Evolutionary conservation across 35 echinoderm and acorn worm species (phyloP).

Genomic region (Patiria miniata): DNA sequence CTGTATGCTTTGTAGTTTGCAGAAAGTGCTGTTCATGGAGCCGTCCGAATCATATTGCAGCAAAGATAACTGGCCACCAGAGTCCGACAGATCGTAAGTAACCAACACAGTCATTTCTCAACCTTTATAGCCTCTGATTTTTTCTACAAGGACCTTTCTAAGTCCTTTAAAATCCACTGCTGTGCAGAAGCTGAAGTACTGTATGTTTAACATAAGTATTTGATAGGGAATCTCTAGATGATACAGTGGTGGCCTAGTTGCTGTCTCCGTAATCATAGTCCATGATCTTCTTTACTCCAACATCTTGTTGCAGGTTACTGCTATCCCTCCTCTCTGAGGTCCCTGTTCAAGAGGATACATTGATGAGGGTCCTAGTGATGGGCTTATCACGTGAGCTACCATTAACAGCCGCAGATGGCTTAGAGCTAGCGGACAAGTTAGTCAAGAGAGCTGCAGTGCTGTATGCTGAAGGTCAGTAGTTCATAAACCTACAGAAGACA

Average conservation of each 20-base stretch:
- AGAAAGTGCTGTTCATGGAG: slow-evolving; percentile 84
- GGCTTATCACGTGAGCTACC: slow-evolving; percentile 68
- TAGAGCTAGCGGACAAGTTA: slow-evolving; percentile 87
- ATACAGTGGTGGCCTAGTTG: too few species aligned
- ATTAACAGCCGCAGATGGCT: slow-evolving; percentile 70
- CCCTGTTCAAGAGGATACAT: slow-evolving; percentile 89
- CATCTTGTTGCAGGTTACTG: slow-evolving; percentile 57
- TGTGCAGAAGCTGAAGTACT: too few species aligned
- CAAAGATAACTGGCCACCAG: slow-evolving; percentile 98
- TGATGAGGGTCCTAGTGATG: slow-evolving; percentile 90
- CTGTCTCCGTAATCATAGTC: too few species aligned
- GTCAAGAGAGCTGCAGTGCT: slow-evolving; percentile 78
- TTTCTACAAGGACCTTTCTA: too few species aligned
- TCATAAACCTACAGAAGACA: too few species aligned
- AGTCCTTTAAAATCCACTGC: too few species aligned
- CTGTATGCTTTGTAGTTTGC: slow-evolving; percentile 68
- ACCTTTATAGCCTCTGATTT: too few species aligned
- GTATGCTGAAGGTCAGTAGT: slow-evolving; percentile 64
- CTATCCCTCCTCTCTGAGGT: slow-evolving; percentile 84
- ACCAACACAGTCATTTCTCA: too few species aligned
- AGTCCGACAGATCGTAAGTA: slow-evolving; percentile 79
- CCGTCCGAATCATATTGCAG: slow-evolving; percentile 69
- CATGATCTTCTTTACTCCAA: background rate
- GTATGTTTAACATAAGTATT: too few species aligned
- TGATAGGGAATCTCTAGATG: too few species aligned